phyloP scores from a whole-genome alignment of 2,888 invertebrate species.

The Tolmerus cingulatus region DNA sequence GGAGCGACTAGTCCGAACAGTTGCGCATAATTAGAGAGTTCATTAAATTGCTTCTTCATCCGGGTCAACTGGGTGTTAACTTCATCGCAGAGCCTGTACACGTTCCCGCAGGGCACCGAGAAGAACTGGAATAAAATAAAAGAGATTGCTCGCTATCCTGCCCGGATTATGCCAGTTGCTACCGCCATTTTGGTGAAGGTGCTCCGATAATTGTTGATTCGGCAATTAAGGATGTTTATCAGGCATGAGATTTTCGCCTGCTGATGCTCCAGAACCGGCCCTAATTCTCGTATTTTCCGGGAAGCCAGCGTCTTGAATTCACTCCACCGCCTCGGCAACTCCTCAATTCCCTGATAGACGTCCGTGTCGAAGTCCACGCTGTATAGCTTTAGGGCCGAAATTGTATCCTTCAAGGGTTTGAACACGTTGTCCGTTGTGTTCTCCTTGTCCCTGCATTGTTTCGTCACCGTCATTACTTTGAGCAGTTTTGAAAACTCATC shows the following conservation, averaged over 20 bases:
- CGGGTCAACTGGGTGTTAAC: conserved; percentile 71
- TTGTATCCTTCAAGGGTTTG: conserved; percentile 85
- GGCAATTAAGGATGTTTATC: conserved; percentile 80
- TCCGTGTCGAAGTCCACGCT: conserved; percentile 88
- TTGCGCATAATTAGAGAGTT: conserved; percentile 75
- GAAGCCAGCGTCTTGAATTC: conserved; percentile 84
- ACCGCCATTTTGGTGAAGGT: conserved; percentile 24
- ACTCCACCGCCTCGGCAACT: conserved; percentile 88
- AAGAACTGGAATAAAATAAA: conserved; percentile 64
- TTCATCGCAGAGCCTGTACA: conserved; percentile 75
- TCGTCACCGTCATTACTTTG: conserved; percentile 82
- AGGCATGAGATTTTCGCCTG: conserved; percentile 86
- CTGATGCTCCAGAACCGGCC: conserved; percentile 87
- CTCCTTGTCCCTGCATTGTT: conserved; percentile 79
- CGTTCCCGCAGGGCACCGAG: conserved; percentile 71
- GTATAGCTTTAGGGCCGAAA: conserved; percentile 83
- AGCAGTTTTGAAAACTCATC: conserved; percentile 88
- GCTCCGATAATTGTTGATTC: conserved; percentile 75
- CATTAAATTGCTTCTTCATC: conserved; percentile 74
- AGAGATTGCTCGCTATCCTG: not conserved
- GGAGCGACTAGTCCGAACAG: conserved; percentile 88
- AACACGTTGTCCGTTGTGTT: conserved; percentile 86
- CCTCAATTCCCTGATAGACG: conserved; percentile 77
- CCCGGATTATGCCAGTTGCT: conserved; percentile 70
- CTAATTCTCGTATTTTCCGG: conserved; percentile 83